Base-by-base conservation (phyloP, 2,113 vertebrate genomes). In the Pomatorhinus ruficollis region DNA sequence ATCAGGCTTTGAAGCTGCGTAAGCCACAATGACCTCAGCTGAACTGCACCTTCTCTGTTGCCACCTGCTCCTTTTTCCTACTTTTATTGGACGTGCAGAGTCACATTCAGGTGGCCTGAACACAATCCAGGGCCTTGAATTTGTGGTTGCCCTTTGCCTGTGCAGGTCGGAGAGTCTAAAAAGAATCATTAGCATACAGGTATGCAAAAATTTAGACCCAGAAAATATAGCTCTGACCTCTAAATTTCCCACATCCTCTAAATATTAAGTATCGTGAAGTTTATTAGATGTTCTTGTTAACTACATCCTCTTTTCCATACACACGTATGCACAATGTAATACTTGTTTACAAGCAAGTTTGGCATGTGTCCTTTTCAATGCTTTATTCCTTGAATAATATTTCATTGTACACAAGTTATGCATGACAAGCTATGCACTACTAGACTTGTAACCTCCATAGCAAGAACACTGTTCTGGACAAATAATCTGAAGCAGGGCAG, bases 21-120 rank as follows among this genome's bases (percentile, higher is more conserved):
- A 92, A 95, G 8, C 54, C 54, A 18, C 54, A 37, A 59, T 11
- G 75, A 86, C 96, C 90, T 92, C 54, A 77, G 12, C 35, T 77
- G 92, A 95, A 76, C 85, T 30, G 33, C 39, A 56, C 39, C 45
- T 86, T 61, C 79, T 35, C 66, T 77, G 50, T 61, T 1, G 1
- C 64, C 66, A 65, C 66, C 66, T 86, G 79, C 93, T 90, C 83
- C 20, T 47, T 56, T 72, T 74, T 18, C 44, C 54, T 52, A 13
- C 63, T 93, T 83, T 39, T 39, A 5, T 3, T 66, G 65, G 21
- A n/a, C 0, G 1, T 9, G 15, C 2, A 6, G 57, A 25, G 31
- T 63, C 69, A 54, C 54, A 31, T 59, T 85, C 52, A 47, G 49
- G 42, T 66, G 69, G 56, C 31, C 71, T 54, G 65, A 59, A 84